phyloP scores from a whole-genome alignment of 2,113 vertebrate genomes.

The Trematomus loennbergii region DNA sequence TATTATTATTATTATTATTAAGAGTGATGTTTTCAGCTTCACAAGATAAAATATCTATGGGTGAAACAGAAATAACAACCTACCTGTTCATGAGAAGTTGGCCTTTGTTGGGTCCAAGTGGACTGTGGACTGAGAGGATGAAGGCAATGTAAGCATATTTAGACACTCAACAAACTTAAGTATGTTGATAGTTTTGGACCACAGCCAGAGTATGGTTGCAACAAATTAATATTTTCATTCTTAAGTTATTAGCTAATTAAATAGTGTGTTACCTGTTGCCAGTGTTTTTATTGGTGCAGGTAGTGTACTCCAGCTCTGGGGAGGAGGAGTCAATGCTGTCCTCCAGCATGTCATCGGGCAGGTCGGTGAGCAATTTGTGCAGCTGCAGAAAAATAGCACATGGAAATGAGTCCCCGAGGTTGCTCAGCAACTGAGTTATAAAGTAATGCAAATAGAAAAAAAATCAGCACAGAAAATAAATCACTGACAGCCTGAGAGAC shows the following conservation, averaged over 20 bases:
- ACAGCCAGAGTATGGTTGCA: neutral
- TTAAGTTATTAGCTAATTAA: too few species aligned
- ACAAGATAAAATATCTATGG: neutral
- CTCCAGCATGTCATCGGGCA: conserved; percentile 97
- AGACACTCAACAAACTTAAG: neutral
- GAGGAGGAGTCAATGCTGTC: conserved; percentile 91
- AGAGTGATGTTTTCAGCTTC: neutral
- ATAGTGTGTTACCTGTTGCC: conserved; percentile 83
- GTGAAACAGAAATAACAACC: conserved; percentile 40
- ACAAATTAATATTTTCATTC: too few species aligned
- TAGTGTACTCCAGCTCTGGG: conserved; percentile 83
- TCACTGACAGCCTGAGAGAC: neutral
- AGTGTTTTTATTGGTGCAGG: conserved; percentile 83
- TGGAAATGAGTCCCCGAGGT: conserved; percentile 71
- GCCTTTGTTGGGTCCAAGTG: conserved; percentile 77
- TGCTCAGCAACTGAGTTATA: conserved; percentile 58
- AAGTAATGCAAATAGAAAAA: conserved; percentile 39
- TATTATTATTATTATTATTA: too few species aligned
- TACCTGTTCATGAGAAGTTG: conserved; percentile 81
- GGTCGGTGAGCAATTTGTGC: conserved; percentile 93
- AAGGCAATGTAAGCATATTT: conserved; percentile 16
- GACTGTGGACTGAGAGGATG: conserved; percentile 78
- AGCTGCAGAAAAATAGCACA: conserved; percentile 83
- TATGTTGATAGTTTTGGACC: neutral
- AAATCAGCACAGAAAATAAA: neutral